phyloP scores from a whole-genome alignment of 2,113 vertebrate species.

The Sprattus sprattus region DNA sequence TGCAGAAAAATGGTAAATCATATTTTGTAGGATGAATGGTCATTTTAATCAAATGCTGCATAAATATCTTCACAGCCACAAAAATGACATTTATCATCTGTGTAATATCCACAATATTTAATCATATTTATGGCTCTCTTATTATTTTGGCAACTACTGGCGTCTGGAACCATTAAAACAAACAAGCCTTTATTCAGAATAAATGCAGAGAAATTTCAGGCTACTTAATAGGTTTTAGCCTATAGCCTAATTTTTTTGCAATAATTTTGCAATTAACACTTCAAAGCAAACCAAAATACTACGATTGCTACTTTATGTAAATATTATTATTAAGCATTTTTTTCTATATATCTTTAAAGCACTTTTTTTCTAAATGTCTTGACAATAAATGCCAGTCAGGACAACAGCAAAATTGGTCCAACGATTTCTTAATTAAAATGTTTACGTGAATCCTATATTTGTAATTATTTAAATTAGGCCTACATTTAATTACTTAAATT shows the following conservation, averaged over 20 bases:
- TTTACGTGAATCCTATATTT: background rate
- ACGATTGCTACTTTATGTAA: background rate
- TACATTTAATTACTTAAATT: background rate
- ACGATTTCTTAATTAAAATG: background rate
- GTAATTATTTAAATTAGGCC: background rate
- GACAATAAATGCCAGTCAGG: background rate
- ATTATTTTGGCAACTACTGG: background rate
- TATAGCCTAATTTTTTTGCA: background rate
- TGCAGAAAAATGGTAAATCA: background rate
- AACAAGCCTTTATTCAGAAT: background rate
- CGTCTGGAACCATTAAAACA: background rate
- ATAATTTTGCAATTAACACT: background rate
- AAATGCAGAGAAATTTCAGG: background rate
- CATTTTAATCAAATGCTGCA: background rate
- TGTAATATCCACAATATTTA: background rate
- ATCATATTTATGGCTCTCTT: background rate
- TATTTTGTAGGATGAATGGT: background rate
- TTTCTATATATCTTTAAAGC: background rate
- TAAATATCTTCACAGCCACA: background rate
- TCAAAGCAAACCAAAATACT: background rate
- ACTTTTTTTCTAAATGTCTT: background rate
- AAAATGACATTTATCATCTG: background rate
- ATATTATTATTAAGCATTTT: background rate
- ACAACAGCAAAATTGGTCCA: background rate
- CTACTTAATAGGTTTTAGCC: background rate